Evolutionary conservation across 1,140 invertebrate species (phyloP).

Genomic region (Drosophila serrata): DNA sequence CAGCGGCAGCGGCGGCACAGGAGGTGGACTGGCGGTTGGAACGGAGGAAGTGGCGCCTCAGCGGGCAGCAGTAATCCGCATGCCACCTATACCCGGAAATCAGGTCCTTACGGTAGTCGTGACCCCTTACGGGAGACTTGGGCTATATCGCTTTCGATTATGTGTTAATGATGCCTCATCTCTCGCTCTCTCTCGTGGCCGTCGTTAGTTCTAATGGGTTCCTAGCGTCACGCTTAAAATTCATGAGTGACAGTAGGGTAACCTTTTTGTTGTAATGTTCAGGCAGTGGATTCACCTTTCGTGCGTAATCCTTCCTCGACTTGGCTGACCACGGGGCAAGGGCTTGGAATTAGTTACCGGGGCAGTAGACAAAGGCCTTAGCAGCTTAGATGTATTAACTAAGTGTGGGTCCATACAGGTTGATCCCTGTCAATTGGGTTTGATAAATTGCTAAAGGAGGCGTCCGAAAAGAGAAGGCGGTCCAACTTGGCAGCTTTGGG

Average conservation of each 20-base stretch:
- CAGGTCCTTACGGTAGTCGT: slow-evolving; percentile 90
- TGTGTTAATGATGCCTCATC: slow-evolving; percentile 72
- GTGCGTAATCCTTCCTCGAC: slow-evolving; percentile 12
- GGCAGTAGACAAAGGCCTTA: slow-evolving; percentile 29
- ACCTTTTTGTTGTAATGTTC: slow-evolving; percentile 49
- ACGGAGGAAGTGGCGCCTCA: slow-evolving; percentile 18
- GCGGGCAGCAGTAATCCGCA: slow-evolving; percentile 75
- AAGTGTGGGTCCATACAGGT: slow-evolving; percentile 18
- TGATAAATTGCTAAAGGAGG: slow-evolving; percentile 66
- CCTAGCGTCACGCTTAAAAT: slow-evolving; percentile 61
- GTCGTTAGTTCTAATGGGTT: slow-evolving; percentile 62
- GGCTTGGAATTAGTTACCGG: slow-evolving; percentile 51
- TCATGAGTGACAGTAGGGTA: slow-evolving; percentile 56
- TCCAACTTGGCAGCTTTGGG: slow-evolving; percentile 38
- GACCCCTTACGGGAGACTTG: slow-evolving; percentile 29
- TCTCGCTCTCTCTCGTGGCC: slow-evolving; percentile 51
- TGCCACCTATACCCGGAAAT: slow-evolving; percentile 92
- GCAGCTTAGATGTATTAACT: neutral
- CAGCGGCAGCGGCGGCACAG: slow-evolving; percentile 25
- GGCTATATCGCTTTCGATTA: slow-evolving; percentile 78
- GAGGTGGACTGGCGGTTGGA: slow-evolving; percentile 16
- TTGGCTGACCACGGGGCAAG: slow-evolving; percentile 18
- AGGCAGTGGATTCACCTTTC: slow-evolving; percentile 17
- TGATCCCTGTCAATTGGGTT: slow-evolving; percentile 69
- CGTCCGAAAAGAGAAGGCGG: slow-evolving; percentile 20